Evolutionary conservation across 92 coral and sea anemone species (phyloP).

Genomic region (Montipora capitata): DNA sequence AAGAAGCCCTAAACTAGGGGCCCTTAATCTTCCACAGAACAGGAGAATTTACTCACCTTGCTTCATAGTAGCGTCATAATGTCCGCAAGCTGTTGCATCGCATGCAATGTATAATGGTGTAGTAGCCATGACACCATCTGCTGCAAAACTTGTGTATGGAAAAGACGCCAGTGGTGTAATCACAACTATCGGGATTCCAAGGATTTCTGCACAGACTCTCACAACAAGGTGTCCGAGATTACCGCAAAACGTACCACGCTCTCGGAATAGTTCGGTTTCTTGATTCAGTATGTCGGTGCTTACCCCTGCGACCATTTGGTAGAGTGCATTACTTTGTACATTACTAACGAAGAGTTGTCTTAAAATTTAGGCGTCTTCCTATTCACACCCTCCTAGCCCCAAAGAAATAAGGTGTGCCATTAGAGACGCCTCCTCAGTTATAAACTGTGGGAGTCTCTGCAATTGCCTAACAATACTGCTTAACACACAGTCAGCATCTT

Average conservation of each 20-base stretch:
- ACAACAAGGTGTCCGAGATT: slow-evolving; percentile 50
- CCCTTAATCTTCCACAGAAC: too few relatives aligned
- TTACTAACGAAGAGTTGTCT: slow-evolving; percentile 55
- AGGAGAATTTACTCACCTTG: slow-evolving; percentile 17
- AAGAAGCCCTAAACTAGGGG: too few relatives aligned
- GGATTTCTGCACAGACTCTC: slow-evolving; percentile 33
- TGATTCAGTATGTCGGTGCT: background rate
- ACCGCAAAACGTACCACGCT: slow-evolving; percentile 41
- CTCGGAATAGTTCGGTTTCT: slow-evolving; percentile 42
- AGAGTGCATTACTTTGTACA: slow-evolving; percentile 6
- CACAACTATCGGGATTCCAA: slow-evolving; percentile 10
- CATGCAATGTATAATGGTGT: slow-evolving; percentile 12
- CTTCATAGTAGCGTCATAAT: slow-evolving; percentile 19
- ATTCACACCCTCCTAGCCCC: background rate
- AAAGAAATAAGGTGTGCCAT: background rate
- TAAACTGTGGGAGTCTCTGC: slow-evolving; percentile 5
- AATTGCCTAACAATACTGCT: slow-evolving; percentile 53
- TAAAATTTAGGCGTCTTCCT: slow-evolving; percentile 36
- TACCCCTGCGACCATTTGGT: slow-evolving; percentile 3
- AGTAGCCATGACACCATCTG: background rate
- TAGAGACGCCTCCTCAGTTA: background rate
- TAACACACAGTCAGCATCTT: slow-evolving; percentile 72
- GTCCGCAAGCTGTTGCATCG: slow-evolving; percentile 8
- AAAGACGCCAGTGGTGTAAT: slow-evolving; percentile 3
- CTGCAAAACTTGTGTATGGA: slow-evolving; percentile 2